Evolutionary conservation across 2,113 vertebrate genomes (phyloP).

Genomic region (Ellobius talpinus): DNA sequence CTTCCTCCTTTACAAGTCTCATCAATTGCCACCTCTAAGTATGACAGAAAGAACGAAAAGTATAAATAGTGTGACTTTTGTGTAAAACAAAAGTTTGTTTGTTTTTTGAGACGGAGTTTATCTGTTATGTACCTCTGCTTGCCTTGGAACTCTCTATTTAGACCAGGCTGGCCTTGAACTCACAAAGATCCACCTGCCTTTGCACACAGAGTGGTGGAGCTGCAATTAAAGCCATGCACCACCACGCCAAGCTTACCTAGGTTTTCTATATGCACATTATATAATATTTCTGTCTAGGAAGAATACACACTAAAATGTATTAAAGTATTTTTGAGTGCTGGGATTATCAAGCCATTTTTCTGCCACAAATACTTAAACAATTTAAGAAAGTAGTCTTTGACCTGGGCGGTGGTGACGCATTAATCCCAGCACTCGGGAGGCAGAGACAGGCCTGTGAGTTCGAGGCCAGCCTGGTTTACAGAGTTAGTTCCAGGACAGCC

Average conservation of each 20-base stretch:
- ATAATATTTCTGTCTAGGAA: background rate
- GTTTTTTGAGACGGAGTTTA: background rate
- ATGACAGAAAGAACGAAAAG: background rate
- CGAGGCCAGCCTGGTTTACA: background rate
- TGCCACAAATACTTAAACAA: slow-evolving; percentile 3
- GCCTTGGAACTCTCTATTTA: background rate
- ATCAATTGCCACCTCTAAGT: background rate
- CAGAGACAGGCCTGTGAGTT: background rate
- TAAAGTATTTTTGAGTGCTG: slow-evolving; percentile 9
- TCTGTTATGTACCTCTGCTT: background rate
- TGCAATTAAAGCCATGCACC: background rate
- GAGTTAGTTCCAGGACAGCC: background rate
- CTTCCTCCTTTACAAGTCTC: background rate
- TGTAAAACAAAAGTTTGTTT: background rate
- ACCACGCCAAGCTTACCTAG: background rate
- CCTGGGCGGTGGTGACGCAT: background rate
- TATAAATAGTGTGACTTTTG: background rate
- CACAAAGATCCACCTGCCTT: background rate
- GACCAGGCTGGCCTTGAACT: background rate
- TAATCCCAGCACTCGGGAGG: background rate
- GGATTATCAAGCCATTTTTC: slow-evolving; percentile 27
- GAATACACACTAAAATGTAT: background rate
- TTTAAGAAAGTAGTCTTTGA: background rate
- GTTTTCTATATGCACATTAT: background rate
- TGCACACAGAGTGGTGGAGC: background rate